Percentiles rank a stretch among this genome's conserved stretches.
phyloP scores from a whole-genome alignment of 2,113 vertebrate genomes.

The Choloepus hoffmanni region DNA sequence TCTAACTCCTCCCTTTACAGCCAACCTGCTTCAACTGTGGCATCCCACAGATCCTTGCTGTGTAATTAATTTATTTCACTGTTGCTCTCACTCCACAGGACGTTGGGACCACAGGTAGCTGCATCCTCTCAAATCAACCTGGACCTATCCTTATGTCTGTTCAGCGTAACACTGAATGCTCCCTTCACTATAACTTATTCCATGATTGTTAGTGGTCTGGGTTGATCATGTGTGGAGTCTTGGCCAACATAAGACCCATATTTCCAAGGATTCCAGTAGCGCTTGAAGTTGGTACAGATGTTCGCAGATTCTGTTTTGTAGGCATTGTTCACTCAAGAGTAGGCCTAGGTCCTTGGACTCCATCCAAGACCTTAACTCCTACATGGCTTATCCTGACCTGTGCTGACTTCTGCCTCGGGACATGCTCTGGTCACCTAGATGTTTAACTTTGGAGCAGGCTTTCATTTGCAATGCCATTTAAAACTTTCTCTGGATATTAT shows the following conservation, averaged over 20 bases:
- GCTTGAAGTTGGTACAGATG: background rate
- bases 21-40: background rate
- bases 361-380: background rate
- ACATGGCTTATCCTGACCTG: rapidly evolving
- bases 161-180: rapidly evolving
- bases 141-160: background rate
- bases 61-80: background rate
- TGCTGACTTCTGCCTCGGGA: rapidly evolving
- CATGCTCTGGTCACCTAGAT: background rate
- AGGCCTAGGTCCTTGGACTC: background rate
- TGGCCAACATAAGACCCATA: background rate
- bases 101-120: background rate
- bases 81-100: background rate
- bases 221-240: background rate
- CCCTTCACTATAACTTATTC: too few relatives aligned
- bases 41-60: too few relatives aligned
- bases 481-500: background rate
- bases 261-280: background rate
- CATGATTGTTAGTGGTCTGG: background rate
- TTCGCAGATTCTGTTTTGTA: background rate
- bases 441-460: background rate
- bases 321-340: background rate
- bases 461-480: background rate
- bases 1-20: background rate
- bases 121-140: background rate